A percentile compares a stretch with the other conserved stretches of the same genome.
Evolutionary conservation across 2,797 vertebrate species (phyloP).

Genomic region (Pyrocephalus nanus): DNA sequence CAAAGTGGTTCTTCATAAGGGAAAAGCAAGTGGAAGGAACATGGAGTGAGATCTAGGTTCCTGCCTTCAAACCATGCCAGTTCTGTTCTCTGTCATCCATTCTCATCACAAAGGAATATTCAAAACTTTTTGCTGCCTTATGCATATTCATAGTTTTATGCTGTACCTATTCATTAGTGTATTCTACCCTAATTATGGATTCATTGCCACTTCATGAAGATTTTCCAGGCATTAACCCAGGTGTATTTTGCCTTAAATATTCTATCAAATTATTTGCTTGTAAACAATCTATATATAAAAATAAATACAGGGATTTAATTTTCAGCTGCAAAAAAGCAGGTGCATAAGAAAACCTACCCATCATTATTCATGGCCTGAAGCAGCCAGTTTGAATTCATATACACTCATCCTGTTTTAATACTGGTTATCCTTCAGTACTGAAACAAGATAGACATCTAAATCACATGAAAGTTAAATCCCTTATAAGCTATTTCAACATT

Average conservation of each 20-base stretch:
- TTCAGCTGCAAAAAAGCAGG: neutral
- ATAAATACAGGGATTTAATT: neutral
- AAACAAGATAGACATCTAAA: neutral
- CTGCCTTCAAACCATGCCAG: neutral
- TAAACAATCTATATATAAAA: conserved; percentile 48
- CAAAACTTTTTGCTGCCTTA: neutral
- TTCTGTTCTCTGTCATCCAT: neutral
- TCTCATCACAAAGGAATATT: neutral
- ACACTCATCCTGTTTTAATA: neutral
- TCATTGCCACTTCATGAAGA: neutral
- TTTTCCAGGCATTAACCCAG: neutral
- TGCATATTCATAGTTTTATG: neutral
- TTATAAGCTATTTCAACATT: neutral
- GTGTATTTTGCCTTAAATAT: neutral
- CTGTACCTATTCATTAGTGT: neutral
- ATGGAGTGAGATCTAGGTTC: neutral
- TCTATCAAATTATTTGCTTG: conserved; percentile 36
- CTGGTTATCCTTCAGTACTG: neutral
- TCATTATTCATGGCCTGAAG: neutral
- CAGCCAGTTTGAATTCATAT: neutral
- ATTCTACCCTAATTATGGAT: neutral
- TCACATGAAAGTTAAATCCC: neutral
- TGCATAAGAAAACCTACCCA: neutral
- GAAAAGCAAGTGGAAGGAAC: neutral
- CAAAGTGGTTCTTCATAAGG: neutral